phyloP scores from a whole-genome alignment of 2,113 vertebrate genomes.

The Cyprinodon variegatus region DNA sequence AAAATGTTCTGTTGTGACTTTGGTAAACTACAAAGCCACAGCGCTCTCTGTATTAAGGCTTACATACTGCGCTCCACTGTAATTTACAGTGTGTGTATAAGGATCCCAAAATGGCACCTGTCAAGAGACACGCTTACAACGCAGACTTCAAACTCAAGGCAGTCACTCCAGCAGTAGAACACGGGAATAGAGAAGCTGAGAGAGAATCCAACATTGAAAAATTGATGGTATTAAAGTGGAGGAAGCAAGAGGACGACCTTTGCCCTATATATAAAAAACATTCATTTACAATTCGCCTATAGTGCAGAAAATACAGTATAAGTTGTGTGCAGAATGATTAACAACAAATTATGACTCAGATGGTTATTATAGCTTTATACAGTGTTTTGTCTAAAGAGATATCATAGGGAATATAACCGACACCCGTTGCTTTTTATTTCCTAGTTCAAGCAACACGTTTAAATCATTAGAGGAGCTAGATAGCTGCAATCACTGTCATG shows the following conservation, averaged over 20 bases:
- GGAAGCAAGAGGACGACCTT: constrained; percentile 30
- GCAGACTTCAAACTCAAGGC: not conserved
- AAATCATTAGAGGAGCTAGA: constrained; percentile 73
- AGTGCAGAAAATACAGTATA: not conserved
- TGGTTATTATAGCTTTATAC: not conserved
- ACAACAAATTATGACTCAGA: not conserved
- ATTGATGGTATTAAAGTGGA: constrained; percentile 26
- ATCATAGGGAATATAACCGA: no score
- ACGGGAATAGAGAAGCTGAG: constrained; percentile 46
- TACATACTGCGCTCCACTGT: not conserved
- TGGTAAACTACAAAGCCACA: not conserved
- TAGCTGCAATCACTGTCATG: constrained; percentile 58
- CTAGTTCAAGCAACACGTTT: constrained; percentile 56
- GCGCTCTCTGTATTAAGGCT: not conserved
- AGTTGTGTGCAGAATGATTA: not conserved
- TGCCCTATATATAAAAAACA: not conserved
- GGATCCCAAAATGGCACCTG: not conserved
- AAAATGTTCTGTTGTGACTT: no score
- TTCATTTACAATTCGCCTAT: no score
- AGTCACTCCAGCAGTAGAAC: constrained; percentile 11
- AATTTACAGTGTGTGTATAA: not conserved
- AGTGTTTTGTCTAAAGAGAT: no score
- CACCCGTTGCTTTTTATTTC: constrained; percentile 69
- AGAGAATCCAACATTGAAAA: constrained; percentile 51
- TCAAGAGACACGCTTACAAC: constrained; percentile 6